Base-by-base conservation (phyloP, 37 sponge, comb jelly and placozoan genomes). In the Theonella swinhoei region DNA sequence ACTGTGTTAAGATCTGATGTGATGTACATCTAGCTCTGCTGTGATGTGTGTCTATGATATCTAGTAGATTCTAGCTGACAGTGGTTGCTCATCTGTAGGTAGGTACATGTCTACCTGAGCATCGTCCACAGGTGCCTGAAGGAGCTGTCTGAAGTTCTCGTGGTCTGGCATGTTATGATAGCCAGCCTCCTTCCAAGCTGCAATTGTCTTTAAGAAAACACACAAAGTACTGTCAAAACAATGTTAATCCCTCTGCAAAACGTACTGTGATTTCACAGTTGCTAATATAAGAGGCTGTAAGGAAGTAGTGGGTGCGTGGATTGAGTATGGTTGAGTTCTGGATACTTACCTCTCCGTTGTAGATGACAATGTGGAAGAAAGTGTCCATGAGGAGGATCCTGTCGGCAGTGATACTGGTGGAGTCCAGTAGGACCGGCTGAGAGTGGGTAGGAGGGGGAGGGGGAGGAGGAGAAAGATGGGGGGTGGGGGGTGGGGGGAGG, bases 341-440 rank as follows among this genome's bases (percentile, higher is more conserved):
- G 14, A 47, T 7, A 47, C 54, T 60, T 42, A 90, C 96, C 84
- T 99, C 97, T 31, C 99, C 99, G 78, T 97, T 97, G 72, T 80
- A 99, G 59, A 99, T 99, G 70, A 99, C 88, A 22, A 99, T 91
- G 74, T 97, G 97, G 87, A 99, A 99, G 91, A 97, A 99, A 5
- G 94, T 89, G 78, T 99, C 99, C 78, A 99, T 84, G 17, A 99
- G 90, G 0, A 99, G 92, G 33, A 99, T 99, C 76, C 97, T 71
- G 54, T 99, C 99, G 11, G 91, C 75, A 37, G 80, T 85, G 42
- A 99, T 96, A 71, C 99, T 99, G 82, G 81, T 88, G 11, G 94
- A 91, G 85, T 99, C 99, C 28, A 99, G 91, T 22, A 99, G 87
- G 8, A 99, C 99, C 60, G 99, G 97, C 95, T 96, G 77, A 14